Evolutionary conservation across 1,140 invertebrate species (phyloP), one percentile per base, ranked within the genome.

Genomic region (Agrypnia vestita): DNA sequence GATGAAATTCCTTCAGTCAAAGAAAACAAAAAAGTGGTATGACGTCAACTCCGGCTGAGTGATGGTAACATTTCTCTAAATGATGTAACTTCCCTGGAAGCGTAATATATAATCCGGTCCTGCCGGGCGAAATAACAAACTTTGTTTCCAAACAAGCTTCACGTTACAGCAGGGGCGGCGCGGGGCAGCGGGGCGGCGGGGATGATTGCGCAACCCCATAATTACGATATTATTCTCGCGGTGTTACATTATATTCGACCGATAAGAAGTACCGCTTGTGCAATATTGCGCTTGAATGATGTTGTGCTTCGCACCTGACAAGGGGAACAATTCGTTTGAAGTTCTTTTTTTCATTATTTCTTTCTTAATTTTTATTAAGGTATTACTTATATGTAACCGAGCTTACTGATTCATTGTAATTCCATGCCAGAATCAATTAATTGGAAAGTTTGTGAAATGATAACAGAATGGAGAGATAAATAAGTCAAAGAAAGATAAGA

Each of bases 201-300:
- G 35, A 25, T 25, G 9, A 25, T 51, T 51, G n/a, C 49, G 11
- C 49, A 51, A 51, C 49, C n/a, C 8, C 25, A 35, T 35, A 51
- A 51, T 51, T 51, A 51, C 8, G 1, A 3, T 51, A 8, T 43
- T 13, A 64, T 25, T 64, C 35, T 12, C 35, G 25, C 35, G 35
- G 25, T 64, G 35, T 64, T 25, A 59, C 61, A 25, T 64, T 25
- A 64, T 43, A 0, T 64, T 64, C 35, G n/a, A 25, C 61, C 19
- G 25, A 64, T 64, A 25, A 64, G 35, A 43, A 12, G 25, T 64
- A 35, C 35, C 35, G 13, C 19, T 64, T 43, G n/a, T 35, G 61
- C 13, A 64, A 64, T 64, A 43, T 64, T 64, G 21, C 61, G 19
- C 35, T 43, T 4, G 13, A 4, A 10, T 25, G 12, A 25, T 64